Evolutionary conservation across 2,797 vertebrate species (phyloP).

Genomic region (Odontamblyopus lacepedii): DNA sequence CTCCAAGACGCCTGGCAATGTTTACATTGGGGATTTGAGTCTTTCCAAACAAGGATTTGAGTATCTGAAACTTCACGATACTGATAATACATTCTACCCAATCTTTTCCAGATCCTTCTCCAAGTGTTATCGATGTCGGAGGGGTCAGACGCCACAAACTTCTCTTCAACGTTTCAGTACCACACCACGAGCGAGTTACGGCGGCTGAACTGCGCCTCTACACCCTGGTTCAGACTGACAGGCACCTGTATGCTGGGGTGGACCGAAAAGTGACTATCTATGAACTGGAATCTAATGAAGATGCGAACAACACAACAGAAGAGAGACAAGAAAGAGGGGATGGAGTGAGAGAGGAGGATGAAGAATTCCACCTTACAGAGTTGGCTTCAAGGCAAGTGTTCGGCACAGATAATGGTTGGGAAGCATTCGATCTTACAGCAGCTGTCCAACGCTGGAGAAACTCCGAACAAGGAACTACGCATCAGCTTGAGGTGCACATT

Average conservation of each 20-base stretch:
- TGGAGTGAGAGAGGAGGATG: slow-evolving; percentile 32
- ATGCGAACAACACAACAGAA: slow-evolving; percentile 51
- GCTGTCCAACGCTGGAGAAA: slow-evolving; percentile 86
- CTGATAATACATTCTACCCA: not conserved
- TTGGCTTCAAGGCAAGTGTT: slow-evolving; percentile 89
- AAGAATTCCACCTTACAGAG: slow-evolving; percentile 63
- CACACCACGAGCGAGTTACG: slow-evolving; percentile 89
- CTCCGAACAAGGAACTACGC: slow-evolving; percentile 80
- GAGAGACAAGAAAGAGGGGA: slow-evolving; percentile 30
- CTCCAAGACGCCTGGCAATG: not conserved
- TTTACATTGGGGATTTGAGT: not conserved
- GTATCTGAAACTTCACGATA: not conserved
- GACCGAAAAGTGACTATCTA: slow-evolving; percentile 91
- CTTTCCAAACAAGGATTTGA: no score
- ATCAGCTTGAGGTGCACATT: slow-evolving; percentile 90
- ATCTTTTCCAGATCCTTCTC: slow-evolving; percentile 79
- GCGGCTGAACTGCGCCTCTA: slow-evolving; percentile 93
- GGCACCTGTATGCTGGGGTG: slow-evolving; percentile 84
- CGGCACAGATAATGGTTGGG: slow-evolving; percentile 88
- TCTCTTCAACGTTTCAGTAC: slow-evolving; percentile 93
- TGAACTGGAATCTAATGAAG: slow-evolving; percentile 70
- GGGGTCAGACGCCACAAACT: slow-evolving; percentile 88
- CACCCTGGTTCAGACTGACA: slow-evolving; percentile 88
- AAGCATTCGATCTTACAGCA: slow-evolving; percentile 90
- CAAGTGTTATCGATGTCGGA: slow-evolving; percentile 72